These are phyloP conservation scores for Tethea ocularis DNA, from an alignment of 2,888 invertebrate species.

Conservation along the genomic window DNA sequence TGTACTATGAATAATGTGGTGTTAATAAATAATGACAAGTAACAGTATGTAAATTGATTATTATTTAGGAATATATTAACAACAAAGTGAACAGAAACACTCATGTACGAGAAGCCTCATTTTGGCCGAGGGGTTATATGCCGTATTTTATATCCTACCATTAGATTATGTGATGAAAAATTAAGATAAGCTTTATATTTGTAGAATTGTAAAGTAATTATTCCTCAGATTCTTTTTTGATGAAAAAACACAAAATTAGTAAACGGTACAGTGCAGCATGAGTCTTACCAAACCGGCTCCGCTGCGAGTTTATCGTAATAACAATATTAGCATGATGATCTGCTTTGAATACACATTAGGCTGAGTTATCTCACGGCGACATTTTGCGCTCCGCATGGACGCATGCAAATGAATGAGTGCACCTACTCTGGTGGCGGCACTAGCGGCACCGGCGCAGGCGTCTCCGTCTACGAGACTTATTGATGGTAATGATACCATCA, in stretches of 20 bases:
- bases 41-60: neutral
- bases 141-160: too few relatives aligned
- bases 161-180: too few relatives aligned
- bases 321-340: constrained; percentile 68
- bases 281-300: constrained; percentile 27
- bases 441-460: neutral
- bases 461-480: constrained; percentile 16
- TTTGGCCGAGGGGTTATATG: too few relatives aligned
- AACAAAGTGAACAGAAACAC: too few relatives aligned
- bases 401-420: constrained; percentile 40
- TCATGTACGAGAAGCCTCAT: too few relatives aligned
- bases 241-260: neutral
- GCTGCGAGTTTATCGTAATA: constrained; percentile 59
- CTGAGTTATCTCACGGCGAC: constrained; percentile 38
- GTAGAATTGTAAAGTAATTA: too few relatives aligned
- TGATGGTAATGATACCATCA: constrained; percentile 17
- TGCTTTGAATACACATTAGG: constrained; percentile 56
- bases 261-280: neutral
- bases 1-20: neutral
- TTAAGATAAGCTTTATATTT: too few relatives aligned
- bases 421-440: constrained; percentile 12
- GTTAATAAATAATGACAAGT: constrained; percentile 4
- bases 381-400: constrained; percentile 48
- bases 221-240: neutral
- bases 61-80: neutral